A percentile compares a stretch with the other conserved stretches of the same genome.
Evolutionary conservation across 2,888 invertebrate genomes (phyloP).

Genomic region (Ariolimax columbianus): DNA sequence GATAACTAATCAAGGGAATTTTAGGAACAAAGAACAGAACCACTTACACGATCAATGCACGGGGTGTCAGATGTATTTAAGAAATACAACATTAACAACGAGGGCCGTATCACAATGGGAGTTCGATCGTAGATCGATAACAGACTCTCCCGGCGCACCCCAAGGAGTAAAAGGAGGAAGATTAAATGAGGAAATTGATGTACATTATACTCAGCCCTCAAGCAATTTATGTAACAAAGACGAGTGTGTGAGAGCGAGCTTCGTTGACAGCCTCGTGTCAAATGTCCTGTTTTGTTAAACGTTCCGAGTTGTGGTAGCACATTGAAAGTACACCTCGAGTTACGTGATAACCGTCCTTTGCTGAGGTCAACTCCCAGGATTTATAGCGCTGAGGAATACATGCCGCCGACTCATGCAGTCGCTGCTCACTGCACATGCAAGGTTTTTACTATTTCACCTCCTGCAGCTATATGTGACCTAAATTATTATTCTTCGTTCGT

Average conservation of each 20-base stretch:
- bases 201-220: neutral
- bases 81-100: neutral
- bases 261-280: neutral
- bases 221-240: neutral
- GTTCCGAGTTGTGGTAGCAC: too few relatives aligned
- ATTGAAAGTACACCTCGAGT: too few relatives aligned
- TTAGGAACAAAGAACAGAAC: too few relatives aligned
- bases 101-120: neutral
- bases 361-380: too few relatives aligned
- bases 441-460: too few relatives aligned
- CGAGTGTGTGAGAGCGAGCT: neutral
- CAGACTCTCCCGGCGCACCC: neutral
- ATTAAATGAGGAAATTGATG: neutral
- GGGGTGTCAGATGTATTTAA: neutral
- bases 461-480: too few relatives aligned
- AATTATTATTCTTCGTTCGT: too few relatives aligned
- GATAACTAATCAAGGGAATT: too few relatives aligned
- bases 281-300: neutral
- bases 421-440: too few relatives aligned
- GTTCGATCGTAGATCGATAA: neutral
- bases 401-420: too few relatives aligned
- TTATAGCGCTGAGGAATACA: too few relatives aligned
- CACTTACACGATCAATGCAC: neutral
- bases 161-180: neutral
- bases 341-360: too few relatives aligned